These are phyloP conservation scores for Aporophyla lueneburgensis DNA, from an alignment of 2,888 invertebrate species.

Conservation along the genomic window DNA sequence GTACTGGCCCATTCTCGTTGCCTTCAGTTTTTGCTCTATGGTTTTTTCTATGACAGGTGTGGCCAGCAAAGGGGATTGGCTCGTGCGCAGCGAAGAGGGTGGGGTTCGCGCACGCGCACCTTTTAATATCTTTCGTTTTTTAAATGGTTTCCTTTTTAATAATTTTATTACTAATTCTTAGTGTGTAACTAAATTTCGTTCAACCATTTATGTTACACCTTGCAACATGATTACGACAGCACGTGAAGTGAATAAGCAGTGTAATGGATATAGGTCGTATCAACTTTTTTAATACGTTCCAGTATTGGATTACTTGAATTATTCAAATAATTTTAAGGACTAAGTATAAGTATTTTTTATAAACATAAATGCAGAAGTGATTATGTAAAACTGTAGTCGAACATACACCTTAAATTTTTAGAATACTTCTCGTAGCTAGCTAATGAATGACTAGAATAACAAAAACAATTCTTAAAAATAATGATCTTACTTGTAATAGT, in stretches of 20 bases:
- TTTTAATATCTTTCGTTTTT: slow-evolving; percentile 59
- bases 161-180: slow-evolving; percentile 38
- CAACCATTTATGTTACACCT: slow-evolving; percentile 48
- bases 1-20: slow-evolving; percentile 25
- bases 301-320: slow-evolving; percentile 12
- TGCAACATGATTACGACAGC: slow-evolving; percentile 52
- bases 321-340: neutral
- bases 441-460: neutral
- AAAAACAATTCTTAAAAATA: too few relatives aligned
- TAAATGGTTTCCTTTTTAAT: slow-evolving; percentile 43
- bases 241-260: slow-evolving; percentile 41
- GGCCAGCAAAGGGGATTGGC: slow-evolving; percentile 65
- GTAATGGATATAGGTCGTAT: slow-evolving; percentile 40
- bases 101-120: slow-evolving; percentile 63
- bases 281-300: slow-evolving; percentile 8
- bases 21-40: slow-evolving; percentile 50
- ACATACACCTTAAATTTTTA: neutral
- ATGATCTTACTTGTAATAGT: neutral
- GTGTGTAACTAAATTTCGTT: slow-evolving; percentile 46
- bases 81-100: slow-evolving; percentile 67
- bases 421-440: neutral
- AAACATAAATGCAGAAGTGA: neutral
- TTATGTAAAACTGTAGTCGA: neutral
- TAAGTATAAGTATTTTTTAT: neutral
- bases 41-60: slow-evolving; percentile 76